phyloP scores from a whole-genome alignment of 2,113 vertebrate species.

The Siniperca knerii region DNA sequence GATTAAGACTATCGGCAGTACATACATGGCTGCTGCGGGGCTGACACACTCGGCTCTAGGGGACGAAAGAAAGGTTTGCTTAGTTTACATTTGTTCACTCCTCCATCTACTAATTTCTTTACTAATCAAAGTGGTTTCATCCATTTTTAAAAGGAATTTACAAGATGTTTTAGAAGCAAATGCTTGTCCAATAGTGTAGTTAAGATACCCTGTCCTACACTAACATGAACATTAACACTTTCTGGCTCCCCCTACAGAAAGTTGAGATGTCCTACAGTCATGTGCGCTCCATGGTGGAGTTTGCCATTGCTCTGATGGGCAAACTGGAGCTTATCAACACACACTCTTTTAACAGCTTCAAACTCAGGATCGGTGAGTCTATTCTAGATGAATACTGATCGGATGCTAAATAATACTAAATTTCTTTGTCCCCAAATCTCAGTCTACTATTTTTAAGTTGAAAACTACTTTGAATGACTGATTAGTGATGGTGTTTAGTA shows the following conservation, averaged over 20 bases:
- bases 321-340: constrained; percentile 90
- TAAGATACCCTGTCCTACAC: neutral
- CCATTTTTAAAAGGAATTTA: neutral
- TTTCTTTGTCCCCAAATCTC: neutral
- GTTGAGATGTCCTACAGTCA: constrained; percentile 84
- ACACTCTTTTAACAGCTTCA: constrained; percentile 93
- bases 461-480: neutral
- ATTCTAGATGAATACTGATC: neutral
- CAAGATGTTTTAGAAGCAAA: neutral
- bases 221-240: neutral
- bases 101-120: neutral
- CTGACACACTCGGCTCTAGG: constrained; percentile 72
- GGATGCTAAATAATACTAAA: neutral
- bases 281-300: constrained; percentile 91
- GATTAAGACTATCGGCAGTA: constrained; percentile 93
- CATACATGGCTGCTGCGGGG: constrained; percentile 92
- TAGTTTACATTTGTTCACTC: neutral
- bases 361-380: constrained; percentile 89
- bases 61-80: constrained; percentile 82
- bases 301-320: constrained; percentile 87
- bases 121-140: neutral
- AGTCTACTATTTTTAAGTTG: neutral
- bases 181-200: neutral
- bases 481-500: neutral
- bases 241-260: constrained; percentile 82